Evolutionary conservation across 1,140 invertebrate species (phyloP).

Genomic region (Zaprionus taronus): DNA sequence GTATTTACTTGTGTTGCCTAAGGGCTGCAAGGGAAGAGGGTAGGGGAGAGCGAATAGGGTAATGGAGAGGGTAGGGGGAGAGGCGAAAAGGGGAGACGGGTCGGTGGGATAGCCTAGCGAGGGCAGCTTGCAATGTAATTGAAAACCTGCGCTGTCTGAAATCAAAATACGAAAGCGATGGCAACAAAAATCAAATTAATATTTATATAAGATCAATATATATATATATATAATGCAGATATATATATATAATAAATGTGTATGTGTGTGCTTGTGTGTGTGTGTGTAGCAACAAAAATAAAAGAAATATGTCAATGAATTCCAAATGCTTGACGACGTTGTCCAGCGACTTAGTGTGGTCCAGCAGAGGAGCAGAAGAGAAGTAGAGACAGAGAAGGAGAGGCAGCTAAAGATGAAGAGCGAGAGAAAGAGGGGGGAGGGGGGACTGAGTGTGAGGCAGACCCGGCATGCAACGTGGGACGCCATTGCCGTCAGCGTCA

Average conservation of each 20-base stretch:
- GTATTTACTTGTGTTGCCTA: conserved; percentile 67
- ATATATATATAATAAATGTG: conserved; percentile 10
- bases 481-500: conserved; percentile 66
- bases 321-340: conserved; percentile 70
- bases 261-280: conserved; percentile 10
- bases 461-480: conserved; percentile 57
- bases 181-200: conserved; percentile 7
- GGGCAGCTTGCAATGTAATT: conserved; percentile 68
- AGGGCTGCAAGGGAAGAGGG: background rate
- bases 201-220: conserved; percentile 15
- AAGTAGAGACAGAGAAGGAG: background rate
- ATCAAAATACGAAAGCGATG: conserved; percentile 41
- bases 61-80: background rate
- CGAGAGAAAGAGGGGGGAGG: background rate
- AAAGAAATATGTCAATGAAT: conserved; percentile 82
- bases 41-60: conserved; percentile 19
- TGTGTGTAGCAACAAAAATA: conserved; percentile 43
- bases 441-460: background rate
- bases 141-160: conserved; percentile 62
- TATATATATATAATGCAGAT: conserved; percentile 2
- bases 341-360: conserved; percentile 62
- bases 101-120: background rate
- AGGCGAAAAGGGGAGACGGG: no score
- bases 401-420: conserved; percentile 1
- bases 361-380: conserved; percentile 10